phyloP scores from a whole-genome alignment of 2,888 invertebrate genomes.

The Elmis aenea region DNA sequence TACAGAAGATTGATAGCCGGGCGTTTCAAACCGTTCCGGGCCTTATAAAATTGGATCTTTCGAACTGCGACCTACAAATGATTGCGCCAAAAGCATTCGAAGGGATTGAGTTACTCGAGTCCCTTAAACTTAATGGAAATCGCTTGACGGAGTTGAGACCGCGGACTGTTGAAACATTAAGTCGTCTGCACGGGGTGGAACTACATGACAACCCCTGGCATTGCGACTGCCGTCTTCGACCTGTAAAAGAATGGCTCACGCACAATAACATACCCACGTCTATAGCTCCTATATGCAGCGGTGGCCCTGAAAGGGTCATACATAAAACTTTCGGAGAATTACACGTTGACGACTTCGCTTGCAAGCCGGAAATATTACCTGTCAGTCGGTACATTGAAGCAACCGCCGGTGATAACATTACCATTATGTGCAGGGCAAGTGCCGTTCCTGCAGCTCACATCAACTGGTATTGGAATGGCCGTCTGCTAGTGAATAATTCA shows the following conservation, averaged over 20 bases:
- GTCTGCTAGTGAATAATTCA: constrained; percentile 70
- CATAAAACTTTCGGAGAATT: constrained; percentile 72
- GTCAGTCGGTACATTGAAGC: constrained; percentile 73
- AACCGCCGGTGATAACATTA: constrained; percentile 77
- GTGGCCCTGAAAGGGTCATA: constrained; percentile 64
- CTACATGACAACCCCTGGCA: constrained; percentile 85
- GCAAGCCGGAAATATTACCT: constrained; percentile 74
- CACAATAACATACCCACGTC: constrained; percentile 70
- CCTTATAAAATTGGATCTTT: constrained; percentile 77
- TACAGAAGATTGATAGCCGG: constrained; percentile 70
- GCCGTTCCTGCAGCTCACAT: constrained; percentile 76
- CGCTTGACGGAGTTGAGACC: constrained; percentile 67
- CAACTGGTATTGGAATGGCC: constrained; percentile 85
- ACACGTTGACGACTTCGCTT: constrained; percentile 78
- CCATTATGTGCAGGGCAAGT: constrained; percentile 74
- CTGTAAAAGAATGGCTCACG: constrained; percentile 76
- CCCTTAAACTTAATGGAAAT: constrained; percentile 77
- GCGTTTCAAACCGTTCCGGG: constrained; percentile 71
- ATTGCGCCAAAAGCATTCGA: constrained; percentile 74
- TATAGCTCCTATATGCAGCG: constrained; percentile 73
- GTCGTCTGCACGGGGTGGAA: constrained; percentile 73
- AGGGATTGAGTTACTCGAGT: constrained; percentile 69
- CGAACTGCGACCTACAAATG: constrained; percentile 73
- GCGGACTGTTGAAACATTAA: constrained; percentile 67
- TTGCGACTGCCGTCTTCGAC: constrained; percentile 79